Evolutionary conservation across 2,113 vertebrate species (phyloP).

Genomic region (Sisor rabdophorus): DNA sequence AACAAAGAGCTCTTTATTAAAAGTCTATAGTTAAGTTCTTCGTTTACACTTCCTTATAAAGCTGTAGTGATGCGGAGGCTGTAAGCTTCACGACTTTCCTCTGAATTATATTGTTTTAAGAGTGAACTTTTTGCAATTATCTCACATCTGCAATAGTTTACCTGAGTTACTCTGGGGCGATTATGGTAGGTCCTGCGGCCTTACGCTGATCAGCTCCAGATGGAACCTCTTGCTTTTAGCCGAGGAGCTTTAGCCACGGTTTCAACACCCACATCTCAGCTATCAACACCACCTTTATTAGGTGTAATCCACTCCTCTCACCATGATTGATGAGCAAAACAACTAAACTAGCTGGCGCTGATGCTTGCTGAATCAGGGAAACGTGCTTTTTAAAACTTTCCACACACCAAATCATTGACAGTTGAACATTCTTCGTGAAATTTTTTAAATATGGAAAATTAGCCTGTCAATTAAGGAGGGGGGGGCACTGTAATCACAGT

Average conservation of each 20-base stretch:
- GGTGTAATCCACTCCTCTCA: conserved; percentile 45
- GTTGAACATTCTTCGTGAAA: background rate
- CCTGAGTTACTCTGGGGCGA: conserved; percentile 61
- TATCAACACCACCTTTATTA: conserved; percentile 51
- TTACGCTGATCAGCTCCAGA: conserved; percentile 61
- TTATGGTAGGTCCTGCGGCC: conserved; percentile 62
- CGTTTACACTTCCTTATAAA: conserved; percentile 32
- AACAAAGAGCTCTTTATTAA: conserved; percentile 18
- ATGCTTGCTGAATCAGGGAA: conserved; percentile 21
- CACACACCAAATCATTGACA: background rate
- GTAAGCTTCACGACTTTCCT: conserved; percentile 21
- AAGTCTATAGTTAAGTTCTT: conserved; percentile 14
- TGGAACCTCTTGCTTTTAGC: conserved; percentile 58
- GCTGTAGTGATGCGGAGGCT: conserved; percentile 24
- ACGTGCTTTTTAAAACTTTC: conserved; percentile 10
- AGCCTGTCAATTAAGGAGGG: background rate
- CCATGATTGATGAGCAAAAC: conserved; percentile 51
- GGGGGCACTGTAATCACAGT: conserved; percentile 3
- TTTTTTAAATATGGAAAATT: conserved; percentile 1
- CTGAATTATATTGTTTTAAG: conserved; percentile 61
- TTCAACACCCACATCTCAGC: conserved; percentile 43
- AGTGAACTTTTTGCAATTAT: conserved; percentile 56
- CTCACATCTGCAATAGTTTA: conserved; percentile 71
- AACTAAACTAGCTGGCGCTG: conserved; percentile 39
- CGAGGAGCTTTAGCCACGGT: conserved; percentile 37